phyloP scores from a whole-genome alignment of 2,888 invertebrate genomes.

The Idaea dimidiata region DNA sequence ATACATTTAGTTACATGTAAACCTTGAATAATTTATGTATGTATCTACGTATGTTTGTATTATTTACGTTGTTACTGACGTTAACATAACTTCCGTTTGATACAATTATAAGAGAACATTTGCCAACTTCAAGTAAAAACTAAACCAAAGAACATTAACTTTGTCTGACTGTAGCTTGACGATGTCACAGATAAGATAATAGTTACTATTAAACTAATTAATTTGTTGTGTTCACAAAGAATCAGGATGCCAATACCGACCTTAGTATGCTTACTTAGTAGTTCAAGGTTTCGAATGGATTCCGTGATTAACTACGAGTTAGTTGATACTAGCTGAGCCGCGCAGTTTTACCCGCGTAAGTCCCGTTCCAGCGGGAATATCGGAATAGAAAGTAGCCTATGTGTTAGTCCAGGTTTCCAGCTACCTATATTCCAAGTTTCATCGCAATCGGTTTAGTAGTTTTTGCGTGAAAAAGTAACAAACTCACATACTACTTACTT shows the following conservation, averaged over 20 bases:
- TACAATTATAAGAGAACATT: not conserved
- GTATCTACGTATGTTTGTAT: not conserved
- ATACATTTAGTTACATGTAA: not conserved
- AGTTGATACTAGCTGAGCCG: too few relatives aligned
- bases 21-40: not conserved
- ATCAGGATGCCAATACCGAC: constrained; percentile 20
- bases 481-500: too few relatives aligned
- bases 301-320: constrained; percentile 3
- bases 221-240: constrained; percentile 7
- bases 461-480: too few relatives aligned
- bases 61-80: not conserved
- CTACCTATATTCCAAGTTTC: too few relatives aligned
- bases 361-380: too few relatives aligned
- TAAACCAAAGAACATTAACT: not conserved
- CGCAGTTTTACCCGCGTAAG: too few relatives aligned
- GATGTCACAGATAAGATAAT: not conserved
- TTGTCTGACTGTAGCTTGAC: not conserved
- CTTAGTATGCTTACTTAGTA: constrained; percentile 20
- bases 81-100: not conserved
- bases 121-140: not conserved
- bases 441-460: too few relatives aligned
- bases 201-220: not conserved
- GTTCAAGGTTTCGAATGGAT: constrained; percentile 26
- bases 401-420: too few relatives aligned
- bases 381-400: too few relatives aligned